These are phyloP conservation scores for Caenorhabditis sp. DNA, from an alignment of 2,888 invertebrate genomes.

Conservation along the genomic window DNA sequence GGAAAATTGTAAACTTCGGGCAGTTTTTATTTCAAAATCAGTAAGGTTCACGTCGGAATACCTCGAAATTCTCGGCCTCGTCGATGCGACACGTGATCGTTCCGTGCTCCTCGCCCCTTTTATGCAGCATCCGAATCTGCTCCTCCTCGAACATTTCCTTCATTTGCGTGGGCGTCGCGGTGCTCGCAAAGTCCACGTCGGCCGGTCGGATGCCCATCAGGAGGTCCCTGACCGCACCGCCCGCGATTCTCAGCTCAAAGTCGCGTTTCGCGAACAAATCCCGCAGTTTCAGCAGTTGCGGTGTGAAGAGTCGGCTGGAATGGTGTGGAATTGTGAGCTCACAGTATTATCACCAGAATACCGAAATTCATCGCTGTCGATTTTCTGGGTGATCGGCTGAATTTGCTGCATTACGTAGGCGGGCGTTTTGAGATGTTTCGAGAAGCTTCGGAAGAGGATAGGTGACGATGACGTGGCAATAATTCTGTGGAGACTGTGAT, in stretches of 20 bases:
- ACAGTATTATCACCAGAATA: too few relatives aligned
- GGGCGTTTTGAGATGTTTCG: conserved; percentile 6
- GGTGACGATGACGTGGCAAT: not conserved
- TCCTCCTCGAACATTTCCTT: conserved; percentile 82
- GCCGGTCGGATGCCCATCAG: conserved; percentile 83
- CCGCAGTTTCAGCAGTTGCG: conserved; percentile 86
- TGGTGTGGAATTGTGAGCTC: too few relatives aligned
- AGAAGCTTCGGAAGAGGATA: conserved; percentile 1
- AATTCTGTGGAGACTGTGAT: not conserved
- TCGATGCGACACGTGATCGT: conserved; percentile 95
- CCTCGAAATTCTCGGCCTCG: conserved; percentile 92
- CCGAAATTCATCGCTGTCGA: conserved; percentile 42
- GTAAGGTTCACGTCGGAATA: conserved; percentile 54
- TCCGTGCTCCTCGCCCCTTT: conserved; percentile 91
- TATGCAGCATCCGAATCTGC: conserved; percentile 90
- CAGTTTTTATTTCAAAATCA: too few relatives aligned
- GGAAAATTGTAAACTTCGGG: too few relatives aligned
- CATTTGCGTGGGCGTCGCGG: conserved; percentile 96
- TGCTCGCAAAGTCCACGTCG: conserved; percentile 97
- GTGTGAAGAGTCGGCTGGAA: conserved; percentile 85
- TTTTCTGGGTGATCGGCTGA: conserved; percentile 28
- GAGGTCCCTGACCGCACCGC: conserved; percentile 91
- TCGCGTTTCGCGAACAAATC: conserved; percentile 84
- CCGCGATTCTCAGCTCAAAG: conserved; percentile 85
- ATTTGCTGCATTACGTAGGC: conserved; percentile 36